These are phyloP conservation scores for Doryteuthis pealeii DNA, from an alignment of 1,140 invertebrate genomes.

Conservation along the genomic window DNA sequence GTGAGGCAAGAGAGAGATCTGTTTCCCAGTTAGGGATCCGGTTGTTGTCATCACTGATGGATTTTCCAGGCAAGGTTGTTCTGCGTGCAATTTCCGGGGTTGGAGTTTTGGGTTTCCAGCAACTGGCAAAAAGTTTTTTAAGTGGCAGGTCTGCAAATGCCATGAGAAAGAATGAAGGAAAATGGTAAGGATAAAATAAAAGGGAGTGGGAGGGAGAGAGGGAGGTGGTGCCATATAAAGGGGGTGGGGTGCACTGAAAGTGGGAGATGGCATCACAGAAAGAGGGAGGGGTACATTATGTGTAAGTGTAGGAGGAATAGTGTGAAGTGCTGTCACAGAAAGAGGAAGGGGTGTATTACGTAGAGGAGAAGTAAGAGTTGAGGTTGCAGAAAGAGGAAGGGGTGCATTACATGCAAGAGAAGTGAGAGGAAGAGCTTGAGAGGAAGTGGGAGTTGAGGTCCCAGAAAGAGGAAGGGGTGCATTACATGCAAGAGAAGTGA, in stretches of 20 bases:
- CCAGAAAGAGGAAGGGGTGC: not conserved
- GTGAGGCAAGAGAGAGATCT: too few relatives aligned
- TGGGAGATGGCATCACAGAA: not conserved
- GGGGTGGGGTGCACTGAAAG: not conserved
- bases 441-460: not conserved
- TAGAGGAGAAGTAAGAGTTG: too few relatives aligned
- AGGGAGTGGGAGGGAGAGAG: not conserved
- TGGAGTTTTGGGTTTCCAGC: too few relatives aligned
- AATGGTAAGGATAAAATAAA: not conserved
- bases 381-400: not conserved
- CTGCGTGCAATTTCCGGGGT: too few relatives aligned
- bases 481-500: not conserved
- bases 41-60: too few relatives aligned
- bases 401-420: not conserved
- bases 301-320: not conserved
- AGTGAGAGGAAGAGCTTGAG: not conserved
- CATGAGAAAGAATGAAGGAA: not conserved
- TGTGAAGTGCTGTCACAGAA: not conserved
- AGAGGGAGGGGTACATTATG: not conserved
- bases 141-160: too few relatives aligned
- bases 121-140: too few relatives aligned
- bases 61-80: too few relatives aligned
- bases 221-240: not conserved
- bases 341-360: not conserved
- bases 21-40: too few relatives aligned